phyloP scores from a whole-genome alignment of 2,113 vertebrate genomes.

The Strix uralensis region DNA sequence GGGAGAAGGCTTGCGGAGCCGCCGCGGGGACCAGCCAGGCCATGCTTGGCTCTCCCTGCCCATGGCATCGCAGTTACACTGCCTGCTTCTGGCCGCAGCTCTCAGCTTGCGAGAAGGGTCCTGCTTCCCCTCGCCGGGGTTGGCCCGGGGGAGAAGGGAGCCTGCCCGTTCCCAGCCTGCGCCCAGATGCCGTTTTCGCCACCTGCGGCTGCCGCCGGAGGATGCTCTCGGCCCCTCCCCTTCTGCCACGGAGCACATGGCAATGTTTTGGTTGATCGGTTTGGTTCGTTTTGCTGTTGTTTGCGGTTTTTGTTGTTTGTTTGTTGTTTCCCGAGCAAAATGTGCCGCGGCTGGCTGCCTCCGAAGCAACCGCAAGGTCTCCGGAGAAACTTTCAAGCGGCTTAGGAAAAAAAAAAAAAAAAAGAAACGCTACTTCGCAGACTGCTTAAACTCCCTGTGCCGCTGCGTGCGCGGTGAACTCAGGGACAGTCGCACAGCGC shows the following conservation, averaged over 20 bases:
- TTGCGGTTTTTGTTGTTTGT: too few relatives aligned
- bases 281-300: background rate
- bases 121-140: too few relatives aligned
- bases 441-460: background rate
- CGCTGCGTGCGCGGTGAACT: background rate
- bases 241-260: conserved; percentile 7
- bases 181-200: background rate
- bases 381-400: background rate
- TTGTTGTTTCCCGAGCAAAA: background rate
- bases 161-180: too few relatives aligned
- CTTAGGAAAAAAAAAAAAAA: background rate
- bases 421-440: background rate
- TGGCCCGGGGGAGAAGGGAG: background rate
- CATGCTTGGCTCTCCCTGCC: background rate
- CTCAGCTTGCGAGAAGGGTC: background rate
- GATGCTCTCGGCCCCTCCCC: background rate
- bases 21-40: too few relatives aligned
- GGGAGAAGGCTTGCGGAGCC: background rate
- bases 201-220: background rate
- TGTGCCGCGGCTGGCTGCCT: background rate
- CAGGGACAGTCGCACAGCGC: background rate
- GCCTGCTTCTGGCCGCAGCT: background rate
- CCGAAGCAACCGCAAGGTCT: background rate
- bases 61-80: background rate
- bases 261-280: conserved; percentile 25